Evolutionary conservation across 2,888 invertebrate genomes (phyloP).

Genomic region (Nomada fabriciana): DNA sequence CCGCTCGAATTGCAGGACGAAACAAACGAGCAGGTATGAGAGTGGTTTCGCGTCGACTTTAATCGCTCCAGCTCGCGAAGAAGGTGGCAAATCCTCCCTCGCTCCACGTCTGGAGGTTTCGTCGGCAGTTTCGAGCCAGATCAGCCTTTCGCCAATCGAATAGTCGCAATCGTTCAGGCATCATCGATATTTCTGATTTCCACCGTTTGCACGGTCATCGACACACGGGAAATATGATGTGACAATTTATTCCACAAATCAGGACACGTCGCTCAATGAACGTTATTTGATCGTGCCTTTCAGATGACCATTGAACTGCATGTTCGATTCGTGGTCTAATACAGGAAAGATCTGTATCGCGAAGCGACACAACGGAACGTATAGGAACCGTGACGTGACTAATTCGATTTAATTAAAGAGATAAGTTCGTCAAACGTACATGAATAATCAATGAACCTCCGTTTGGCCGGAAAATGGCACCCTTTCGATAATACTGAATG

Average conservation of each 20-base stretch:
- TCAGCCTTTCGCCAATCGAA: neutral
- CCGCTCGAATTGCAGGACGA: constrained; percentile 41
- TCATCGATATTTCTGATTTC: neutral
- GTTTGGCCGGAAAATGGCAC: neutral
- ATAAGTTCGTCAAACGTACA: neutral
- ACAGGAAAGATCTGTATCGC: neutral
- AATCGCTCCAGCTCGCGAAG: constrained; percentile 43
- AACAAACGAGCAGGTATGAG: constrained; percentile 48
- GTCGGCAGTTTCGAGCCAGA: constrained; percentile 13
- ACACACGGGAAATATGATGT: neutral
- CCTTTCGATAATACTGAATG: neutral
- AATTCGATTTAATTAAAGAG: constrained; percentile 9
- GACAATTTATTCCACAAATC: neutral
- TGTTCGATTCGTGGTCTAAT: neutral
- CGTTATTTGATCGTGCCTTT: neutral
- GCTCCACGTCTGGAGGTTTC: constrained; percentile 13
- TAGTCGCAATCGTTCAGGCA: neutral
- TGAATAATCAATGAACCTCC: neutral
- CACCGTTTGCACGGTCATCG: neutral
- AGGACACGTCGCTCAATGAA: neutral
- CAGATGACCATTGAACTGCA: neutral
- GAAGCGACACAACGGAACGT: neutral
- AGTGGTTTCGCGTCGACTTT: constrained; percentile 52
- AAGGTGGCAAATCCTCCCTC: constrained; percentile 24
- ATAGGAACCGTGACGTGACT: neutral